Evolutionary conservation across 2,888 invertebrate genomes (phyloP).

Genomic region (Thereva unica): DNA sequence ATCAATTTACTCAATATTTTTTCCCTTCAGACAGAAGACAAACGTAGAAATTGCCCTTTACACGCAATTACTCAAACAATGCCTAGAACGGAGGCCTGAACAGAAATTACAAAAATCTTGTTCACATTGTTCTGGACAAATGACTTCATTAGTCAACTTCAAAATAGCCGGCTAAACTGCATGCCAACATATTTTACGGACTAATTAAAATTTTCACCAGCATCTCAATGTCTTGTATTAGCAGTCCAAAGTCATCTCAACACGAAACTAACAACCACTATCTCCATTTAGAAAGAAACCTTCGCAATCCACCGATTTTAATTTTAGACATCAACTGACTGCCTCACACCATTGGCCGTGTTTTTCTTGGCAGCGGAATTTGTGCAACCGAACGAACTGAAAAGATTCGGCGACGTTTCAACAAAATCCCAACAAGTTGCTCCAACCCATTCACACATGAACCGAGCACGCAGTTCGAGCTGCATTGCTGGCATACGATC

Average conservation of each 20-base stretch:
- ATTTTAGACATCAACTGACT: conserved; percentile 13
- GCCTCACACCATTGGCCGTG: neutral
- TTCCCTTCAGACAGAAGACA: too few species aligned
- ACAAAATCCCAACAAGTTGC: neutral
- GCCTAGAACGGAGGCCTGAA: neutral
- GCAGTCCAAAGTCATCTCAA: conserved; percentile 1
- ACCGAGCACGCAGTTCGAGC: too few species aligned
- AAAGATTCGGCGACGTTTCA: conserved; percentile 11
- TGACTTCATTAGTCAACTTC: conserved; percentile 33
- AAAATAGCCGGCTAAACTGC: conserved; percentile 18
- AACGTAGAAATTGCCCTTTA: too few species aligned
- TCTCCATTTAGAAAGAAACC: neutral
- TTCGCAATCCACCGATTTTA: conserved; percentile 14
- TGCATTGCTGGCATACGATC: too few species aligned
- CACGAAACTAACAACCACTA: neutral
- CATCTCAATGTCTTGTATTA: conserved; percentile 16
- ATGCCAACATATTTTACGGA: conserved; percentile 25
- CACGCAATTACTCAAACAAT: too few species aligned
- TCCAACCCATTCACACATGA: too few species aligned
- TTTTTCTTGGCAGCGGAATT: conserved; percentile 29
- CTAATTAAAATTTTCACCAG: conserved; percentile 34
- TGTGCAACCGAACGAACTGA: conserved; percentile 25
- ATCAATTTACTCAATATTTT: too few species aligned
- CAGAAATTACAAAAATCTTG: neutral
- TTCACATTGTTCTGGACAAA: conserved; percentile 3